These are phyloP conservation scores for Tetranychus truncatus DNA, from an alignment of 2,888 invertebrate genomes.

Conservation along the genomic window DNA sequence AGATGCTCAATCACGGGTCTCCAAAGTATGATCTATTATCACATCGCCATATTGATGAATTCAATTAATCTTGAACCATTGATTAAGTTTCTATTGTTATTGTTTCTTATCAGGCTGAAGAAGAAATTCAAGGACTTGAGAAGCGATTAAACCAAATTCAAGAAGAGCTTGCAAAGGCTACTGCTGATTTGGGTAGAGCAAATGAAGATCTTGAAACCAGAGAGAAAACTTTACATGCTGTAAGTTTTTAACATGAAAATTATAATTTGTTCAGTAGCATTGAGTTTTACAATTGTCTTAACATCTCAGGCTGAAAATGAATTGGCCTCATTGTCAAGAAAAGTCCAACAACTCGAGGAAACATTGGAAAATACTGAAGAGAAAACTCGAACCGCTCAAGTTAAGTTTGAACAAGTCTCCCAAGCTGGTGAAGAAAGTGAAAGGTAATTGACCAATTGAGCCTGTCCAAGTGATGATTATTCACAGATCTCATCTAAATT, in stretches of 20 bases:
- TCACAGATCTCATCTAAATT: slow-evolving; percentile 15
- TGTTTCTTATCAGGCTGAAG: slow-evolving; percentile 35
- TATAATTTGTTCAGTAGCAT: background rate
- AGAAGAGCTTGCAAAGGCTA: slow-evolving; percentile 93
- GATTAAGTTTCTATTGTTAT: background rate
- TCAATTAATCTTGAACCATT: background rate
- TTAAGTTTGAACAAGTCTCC: slow-evolving; percentile 95
- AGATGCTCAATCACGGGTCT: slow-evolving; percentile 3
- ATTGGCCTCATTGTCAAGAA: slow-evolving; percentile 92
- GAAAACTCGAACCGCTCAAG: slow-evolving; percentile 82
- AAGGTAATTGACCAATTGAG: slow-evolving; percentile 39
- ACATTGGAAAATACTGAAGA: slow-evolving; percentile 98
- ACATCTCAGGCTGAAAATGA: slow-evolving; percentile 67
- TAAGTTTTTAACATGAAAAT: slow-evolving; percentile 44
- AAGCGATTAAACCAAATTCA: slow-evolving; percentile 99
- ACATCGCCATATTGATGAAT: background rate
- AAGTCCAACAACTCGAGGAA: slow-evolving; percentile 96
- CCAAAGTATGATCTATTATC: background rate
- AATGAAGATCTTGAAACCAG: slow-evolving; percentile 92
- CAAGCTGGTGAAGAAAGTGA: slow-evolving; percentile 99
- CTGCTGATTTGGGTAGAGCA: slow-evolving; percentile 84
- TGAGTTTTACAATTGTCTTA: slow-evolving; percentile 11
- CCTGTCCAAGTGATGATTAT: background rate
- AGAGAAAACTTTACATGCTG: slow-evolving; percentile 88
- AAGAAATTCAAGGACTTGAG: slow-evolving; percentile 90